These are phyloP conservation scores for Coenobita brevimanus DNA, from an alignment of 1,140 invertebrate genomes.

Conservation along the genomic window DNA sequence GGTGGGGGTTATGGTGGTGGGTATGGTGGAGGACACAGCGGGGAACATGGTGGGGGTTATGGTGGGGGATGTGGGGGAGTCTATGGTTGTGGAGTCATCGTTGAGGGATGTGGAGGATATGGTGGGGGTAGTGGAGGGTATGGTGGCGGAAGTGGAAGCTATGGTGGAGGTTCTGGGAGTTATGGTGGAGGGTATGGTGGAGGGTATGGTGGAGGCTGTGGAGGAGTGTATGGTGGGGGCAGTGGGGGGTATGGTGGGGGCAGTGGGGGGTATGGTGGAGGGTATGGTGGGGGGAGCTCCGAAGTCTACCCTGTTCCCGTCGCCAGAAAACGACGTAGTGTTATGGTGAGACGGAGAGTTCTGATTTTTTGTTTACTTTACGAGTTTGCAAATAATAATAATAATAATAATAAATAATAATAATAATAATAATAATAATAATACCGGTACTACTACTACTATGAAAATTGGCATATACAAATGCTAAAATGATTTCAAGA, in stretches of 20 bases:
- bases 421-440: neutral
- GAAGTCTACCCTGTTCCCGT: neutral
- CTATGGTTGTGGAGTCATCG: neutral
- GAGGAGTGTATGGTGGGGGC: neutral
- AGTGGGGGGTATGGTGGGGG: neutral
- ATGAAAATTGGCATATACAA: too few relatives aligned
- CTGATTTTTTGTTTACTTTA: too few relatives aligned
- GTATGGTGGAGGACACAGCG: neutral
- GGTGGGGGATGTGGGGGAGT: neutral
- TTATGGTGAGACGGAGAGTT: too few relatives aligned
- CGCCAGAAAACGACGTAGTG: too few relatives aligned
- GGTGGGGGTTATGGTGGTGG: neutral
- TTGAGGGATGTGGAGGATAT: neutral
- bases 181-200: neutral
- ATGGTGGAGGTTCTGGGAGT: neutral
- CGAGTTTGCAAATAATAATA: too few relatives aligned
- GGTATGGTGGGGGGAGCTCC: neutral
- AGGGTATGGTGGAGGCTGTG: neutral
- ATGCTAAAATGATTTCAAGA: too few relatives aligned
- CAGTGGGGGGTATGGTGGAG: neutral
- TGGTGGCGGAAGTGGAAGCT: neutral
- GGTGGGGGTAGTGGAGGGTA: slow-evolving; percentile 10
- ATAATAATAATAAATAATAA: neutral
- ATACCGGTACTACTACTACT: neutral
- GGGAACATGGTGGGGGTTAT: neutral